A percentile compares a stretch with the other conserved stretches of the same genome.
phyloP scores from a whole-genome alignment of 2,113 vertebrate species.

The Neopipo cinnamomea region DNA sequence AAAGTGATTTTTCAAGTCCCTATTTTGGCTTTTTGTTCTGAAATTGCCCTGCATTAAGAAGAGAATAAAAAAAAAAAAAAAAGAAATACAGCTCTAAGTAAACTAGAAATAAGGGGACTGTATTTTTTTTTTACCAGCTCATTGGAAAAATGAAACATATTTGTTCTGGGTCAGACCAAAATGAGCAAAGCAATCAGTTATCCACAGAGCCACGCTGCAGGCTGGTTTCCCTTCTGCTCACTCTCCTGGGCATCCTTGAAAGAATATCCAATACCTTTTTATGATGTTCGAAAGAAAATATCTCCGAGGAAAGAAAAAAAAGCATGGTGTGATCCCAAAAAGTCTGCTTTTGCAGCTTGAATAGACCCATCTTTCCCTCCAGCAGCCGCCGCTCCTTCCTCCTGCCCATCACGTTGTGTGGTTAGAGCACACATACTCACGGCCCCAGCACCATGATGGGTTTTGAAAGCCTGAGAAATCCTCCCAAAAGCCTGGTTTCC shows the following conservation, averaged over 20 bases:
- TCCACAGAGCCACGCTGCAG: neutral
- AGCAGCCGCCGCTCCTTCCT: neutral
- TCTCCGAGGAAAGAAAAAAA: neutral
- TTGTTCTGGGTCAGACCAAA: conserved; percentile 62
- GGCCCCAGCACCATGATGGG: neutral
- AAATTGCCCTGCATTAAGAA: conserved; percentile 41
- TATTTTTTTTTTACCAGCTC: conserved; percentile 54
- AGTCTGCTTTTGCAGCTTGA: neutral
- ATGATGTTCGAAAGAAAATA: conserved; percentile 31
- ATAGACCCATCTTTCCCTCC: neutral
- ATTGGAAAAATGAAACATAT: conserved; percentile 66
- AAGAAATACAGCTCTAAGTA: neutral
- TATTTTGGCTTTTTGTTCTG: conserved; percentile 50
- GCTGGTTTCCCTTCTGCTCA: conserved; percentile 7
- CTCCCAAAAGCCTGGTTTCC: conserved; percentile 55
- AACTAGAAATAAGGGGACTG: conserved; percentile 48
- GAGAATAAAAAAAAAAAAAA: neutral
- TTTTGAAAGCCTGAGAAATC: conserved; percentile 61
- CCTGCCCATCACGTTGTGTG: neutral
- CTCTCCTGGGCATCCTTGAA: conserved; percentile 45
- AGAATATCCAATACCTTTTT: conserved; percentile 49
- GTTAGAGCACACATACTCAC: neutral
- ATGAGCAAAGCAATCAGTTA: conserved; percentile 64
- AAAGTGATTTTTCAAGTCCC: conserved; percentile 33
- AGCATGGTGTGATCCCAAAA: conserved; percentile 34